phyloP scores from a whole-genome alignment of 2,113 vertebrate genomes.

The Ailuropoda melanoleuca region DNA sequence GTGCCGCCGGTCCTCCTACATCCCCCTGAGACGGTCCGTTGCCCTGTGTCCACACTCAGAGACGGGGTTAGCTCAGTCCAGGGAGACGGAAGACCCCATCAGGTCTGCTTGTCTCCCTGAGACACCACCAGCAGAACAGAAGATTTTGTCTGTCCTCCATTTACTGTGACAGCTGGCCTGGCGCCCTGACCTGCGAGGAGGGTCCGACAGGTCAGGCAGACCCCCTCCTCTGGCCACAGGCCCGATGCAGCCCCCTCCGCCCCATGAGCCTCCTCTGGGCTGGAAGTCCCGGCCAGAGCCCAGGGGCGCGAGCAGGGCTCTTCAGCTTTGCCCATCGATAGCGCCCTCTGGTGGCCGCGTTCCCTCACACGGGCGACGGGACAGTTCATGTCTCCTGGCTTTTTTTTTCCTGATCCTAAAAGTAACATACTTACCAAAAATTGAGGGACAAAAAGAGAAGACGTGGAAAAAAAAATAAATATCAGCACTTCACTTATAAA shows the following conservation, averaged over 20 bases:
- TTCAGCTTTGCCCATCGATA: rapidly evolving
- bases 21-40: rapidly evolving
- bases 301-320: rapidly evolving
- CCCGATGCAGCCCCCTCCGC: rapidly evolving
- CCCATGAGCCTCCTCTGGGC: rapidly evolving
- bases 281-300: neutral
- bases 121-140: rapidly evolving
- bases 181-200: rapidly evolving
- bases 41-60: neutral
- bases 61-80: neutral
- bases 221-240: rapidly evolving
- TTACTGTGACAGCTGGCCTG: neutral
- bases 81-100: rapidly evolving
- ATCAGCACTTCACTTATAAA: rapidly evolving
- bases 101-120: rapidly evolving
- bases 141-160: rapidly evolving
- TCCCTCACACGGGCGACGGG: rapidly evolving
- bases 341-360: neutral
- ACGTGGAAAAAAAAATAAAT: neutral
- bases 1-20: rapidly evolving
- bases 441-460: neutral
- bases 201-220: neutral
- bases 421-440: neutral
- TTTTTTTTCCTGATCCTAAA: neutral
- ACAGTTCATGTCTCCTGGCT: rapidly evolving